Percentiles rank a stretch among this genome's conserved stretches.
These are phyloP conservation scores for Trachelus stipa DNA, from an alignment of 2,888 invertebrate genomes.

Conservation along the genomic window DNA sequence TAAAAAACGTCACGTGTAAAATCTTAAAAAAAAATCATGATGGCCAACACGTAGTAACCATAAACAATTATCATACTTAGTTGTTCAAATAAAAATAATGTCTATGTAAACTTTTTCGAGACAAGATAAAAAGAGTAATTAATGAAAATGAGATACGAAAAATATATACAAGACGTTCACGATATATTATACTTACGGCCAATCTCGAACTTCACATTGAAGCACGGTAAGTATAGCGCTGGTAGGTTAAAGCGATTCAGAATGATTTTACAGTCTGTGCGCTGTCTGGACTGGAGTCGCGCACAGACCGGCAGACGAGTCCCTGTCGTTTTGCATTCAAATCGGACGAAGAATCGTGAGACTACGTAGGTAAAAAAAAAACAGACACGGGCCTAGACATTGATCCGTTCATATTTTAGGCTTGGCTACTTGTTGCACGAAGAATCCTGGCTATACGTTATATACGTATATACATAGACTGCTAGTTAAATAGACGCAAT, in stretches of 20 bases:
- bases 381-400: neutral
- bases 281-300: slow-evolving; percentile 20
- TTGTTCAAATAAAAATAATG: neutral
- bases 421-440: slow-evolving; percentile 55
- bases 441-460: slow-evolving; percentile 2
- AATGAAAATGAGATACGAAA: neutral
- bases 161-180: neutral
- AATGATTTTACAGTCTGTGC: slow-evolving; percentile 24
- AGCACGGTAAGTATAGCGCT: neutral
- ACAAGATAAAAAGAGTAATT: neutral
- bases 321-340: slow-evolving; percentile 33
- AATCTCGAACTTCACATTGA: neutral
- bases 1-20: neutral
- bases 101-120: neutral
- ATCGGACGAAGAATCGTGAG: slow-evolving; percentile 36
- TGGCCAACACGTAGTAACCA: neutral
- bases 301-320: slow-evolving; percentile 6
- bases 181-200: neutral
- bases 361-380: slow-evolving; percentile 10
- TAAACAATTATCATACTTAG: neutral
- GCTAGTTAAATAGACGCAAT: slow-evolving; percentile 5
- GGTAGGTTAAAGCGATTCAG: slow-evolving; percentile 17
- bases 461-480: slow-evolving; percentile 6
- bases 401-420: slow-evolving; percentile 52
- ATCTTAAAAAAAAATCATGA: neutral